Evolutionary conservation across 2,888 invertebrate genomes (phyloP), one percentile per base, ranked within the genome.

Genomic region (Pyralis farinalis): DNA sequence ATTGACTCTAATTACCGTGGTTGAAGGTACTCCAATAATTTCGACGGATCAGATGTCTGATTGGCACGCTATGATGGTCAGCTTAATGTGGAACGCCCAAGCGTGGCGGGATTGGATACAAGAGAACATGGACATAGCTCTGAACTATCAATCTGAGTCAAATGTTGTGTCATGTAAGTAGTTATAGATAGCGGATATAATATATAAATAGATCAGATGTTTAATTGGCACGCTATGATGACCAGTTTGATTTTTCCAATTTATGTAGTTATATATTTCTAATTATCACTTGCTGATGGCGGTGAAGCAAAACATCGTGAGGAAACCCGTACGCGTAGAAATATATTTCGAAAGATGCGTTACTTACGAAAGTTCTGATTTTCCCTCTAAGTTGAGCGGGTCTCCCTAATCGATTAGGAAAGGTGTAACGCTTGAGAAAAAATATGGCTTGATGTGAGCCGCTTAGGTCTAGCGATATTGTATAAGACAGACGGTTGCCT

Each of bases 81-180:
- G 83, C 46, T 55, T 86, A 12, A 71, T 79, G 70, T 86, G 87
- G 86, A 87, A 87, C 46, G 62, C 83, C 35, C 77, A 83, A 42
- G 78, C 82, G 1, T 87, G 87, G 87, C 71, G 80, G 2, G 70
- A 70, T 37, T 86, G 87, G 87, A 77, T 87, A 9, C 79, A 85
- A 39, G 81, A 80, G 29, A 76, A 71, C 41, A 65, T 87, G 7
- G 69, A 80, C 49, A 63, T 59, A 7, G 76, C 77, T 1, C 44
- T 78, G 1, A 35, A 52, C 1, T 64, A 65, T 43, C 53, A 57
- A 33, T 48, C 44, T 20, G 49, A 61, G 1, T 21, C 58, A 8
- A 38, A 44, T 12, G 6, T 37, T 1, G 32, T 53, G 1, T 39
- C 54, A 51, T 63, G 75, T 71, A 56, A 40, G 8, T 37, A n/a